Evolutionary conservation across 64 coral and sea anemone species (phyloP).

Genomic region (Actinia tenebrosa): DNA sequence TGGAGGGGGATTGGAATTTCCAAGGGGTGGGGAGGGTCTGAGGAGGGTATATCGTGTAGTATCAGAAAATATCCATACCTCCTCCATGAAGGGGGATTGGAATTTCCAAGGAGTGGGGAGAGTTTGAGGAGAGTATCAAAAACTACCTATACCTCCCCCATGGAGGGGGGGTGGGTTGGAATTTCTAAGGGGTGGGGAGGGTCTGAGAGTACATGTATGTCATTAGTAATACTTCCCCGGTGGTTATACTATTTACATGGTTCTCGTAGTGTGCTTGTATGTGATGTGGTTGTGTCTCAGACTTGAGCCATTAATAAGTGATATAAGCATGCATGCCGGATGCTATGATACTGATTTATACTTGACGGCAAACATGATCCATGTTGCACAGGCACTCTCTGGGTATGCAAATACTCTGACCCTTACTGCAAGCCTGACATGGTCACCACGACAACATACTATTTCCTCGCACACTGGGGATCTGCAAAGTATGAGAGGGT

Average conservation of each 20-base stretch:
- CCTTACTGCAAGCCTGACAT: conserved; percentile 79
- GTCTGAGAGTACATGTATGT: too few relatives aligned
- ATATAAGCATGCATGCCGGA: not conserved
- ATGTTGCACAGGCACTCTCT: conserved; percentile 90
- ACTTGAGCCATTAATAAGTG: not conserved
- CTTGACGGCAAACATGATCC: conserved; percentile 99
- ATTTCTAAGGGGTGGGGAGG: too few relatives aligned
- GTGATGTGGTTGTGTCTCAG: not conserved
- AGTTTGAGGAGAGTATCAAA: too few relatives aligned
- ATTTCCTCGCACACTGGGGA: conserved; percentile 97
- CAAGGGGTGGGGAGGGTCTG: too few relatives aligned
- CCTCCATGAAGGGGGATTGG: too few relatives aligned
- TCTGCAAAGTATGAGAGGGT: not conserved
- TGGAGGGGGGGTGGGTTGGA: too few relatives aligned
- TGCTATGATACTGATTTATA: conserved; percentile 84
- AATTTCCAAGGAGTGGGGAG: too few relatives aligned
- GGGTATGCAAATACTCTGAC: conserved; percentile 86
- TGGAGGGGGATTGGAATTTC: too few relatives aligned
- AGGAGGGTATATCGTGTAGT: too few relatives aligned
- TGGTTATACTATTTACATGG: not conserved
- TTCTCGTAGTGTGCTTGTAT: not conserved
- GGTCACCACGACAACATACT: conserved; percentile 92
- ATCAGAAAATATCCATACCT: too few relatives aligned
- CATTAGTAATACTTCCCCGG: not conserved
- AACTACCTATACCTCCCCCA: too few relatives aligned